Conservation (phyloP, 1,140 invertebrate species). For the Caenorhabditis inopinata region DNA sequence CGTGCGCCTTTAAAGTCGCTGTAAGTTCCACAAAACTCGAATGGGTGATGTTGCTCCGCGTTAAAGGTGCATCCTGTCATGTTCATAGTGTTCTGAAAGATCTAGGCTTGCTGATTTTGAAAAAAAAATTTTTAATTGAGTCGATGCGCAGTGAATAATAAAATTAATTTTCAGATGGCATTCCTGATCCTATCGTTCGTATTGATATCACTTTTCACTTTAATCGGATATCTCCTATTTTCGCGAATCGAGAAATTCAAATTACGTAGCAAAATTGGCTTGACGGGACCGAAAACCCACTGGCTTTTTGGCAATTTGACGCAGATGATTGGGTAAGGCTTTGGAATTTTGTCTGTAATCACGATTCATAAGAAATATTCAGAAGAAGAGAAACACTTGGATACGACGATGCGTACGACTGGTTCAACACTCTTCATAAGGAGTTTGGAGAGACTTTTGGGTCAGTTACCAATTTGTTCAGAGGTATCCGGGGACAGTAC, state of each 20-base stretch:
- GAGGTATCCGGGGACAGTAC: too few relatives aligned
- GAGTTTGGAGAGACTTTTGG: constrained; percentile 5
- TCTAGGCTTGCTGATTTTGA: too few relatives aligned
- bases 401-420: constrained; percentile 5
- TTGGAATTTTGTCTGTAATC: background rate
- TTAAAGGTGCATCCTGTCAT: too few relatives aligned
- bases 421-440: background rate
- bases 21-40: too few relatives aligned
- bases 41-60: too few relatives aligned
- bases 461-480: background rate
- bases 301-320: constrained; percentile 4
- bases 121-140: too few relatives aligned
- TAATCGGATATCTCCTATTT: background rate
- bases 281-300: background rate
- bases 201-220: background rate
- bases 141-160: too few relatives aligned
- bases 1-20: too few relatives aligned
- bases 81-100: too few relatives aligned
- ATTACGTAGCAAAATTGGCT: background rate
- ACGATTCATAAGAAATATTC: background rate
- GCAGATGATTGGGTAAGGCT: background rate
- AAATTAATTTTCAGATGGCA: background rate
- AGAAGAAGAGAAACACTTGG: constrained; percentile 3
- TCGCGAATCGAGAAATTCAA: background rate
- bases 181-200: background rate